Evolutionary conservation across 2,113 vertebrate genomes (phyloP).

Genomic region (Campylomormyrus tamandua): DNA sequence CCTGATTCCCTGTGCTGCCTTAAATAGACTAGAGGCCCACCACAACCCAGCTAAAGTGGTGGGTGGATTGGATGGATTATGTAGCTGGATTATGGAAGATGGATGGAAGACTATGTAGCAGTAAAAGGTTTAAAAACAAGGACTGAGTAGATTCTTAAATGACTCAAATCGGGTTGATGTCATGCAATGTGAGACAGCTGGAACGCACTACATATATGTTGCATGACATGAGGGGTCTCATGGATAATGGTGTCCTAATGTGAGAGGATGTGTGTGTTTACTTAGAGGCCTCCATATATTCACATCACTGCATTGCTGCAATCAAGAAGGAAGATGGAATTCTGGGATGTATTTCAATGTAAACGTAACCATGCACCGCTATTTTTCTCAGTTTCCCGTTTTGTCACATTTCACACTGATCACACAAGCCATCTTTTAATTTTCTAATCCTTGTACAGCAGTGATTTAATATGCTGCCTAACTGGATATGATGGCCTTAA

Average conservation of each 20-base stretch:
- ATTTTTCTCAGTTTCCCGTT: background rate
- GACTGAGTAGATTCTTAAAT: background rate
- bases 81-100: too few species aligned
- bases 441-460: background rate
- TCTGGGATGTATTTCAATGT: background rate
- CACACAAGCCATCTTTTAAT: background rate
- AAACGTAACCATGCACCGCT: background rate
- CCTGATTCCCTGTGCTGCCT: background rate
- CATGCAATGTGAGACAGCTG: background rate
- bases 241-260: background rate
- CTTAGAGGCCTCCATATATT: background rate
- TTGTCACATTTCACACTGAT: background rate
- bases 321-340: background rate
- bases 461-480: background rate
- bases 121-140: background rate
- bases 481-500: background rate
- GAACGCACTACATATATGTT: background rate
- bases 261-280: background rate
- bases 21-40: background rate
- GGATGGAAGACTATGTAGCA: background rate
- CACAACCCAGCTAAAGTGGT: background rate
- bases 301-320: background rate
- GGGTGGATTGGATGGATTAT: background rate
- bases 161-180: background rate
- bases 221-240: background rate